Percentiles rank a stretch among this genome's conserved stretches.
Conservation (phyloP, 2,113 vertebrate genomes). For the Willisornis vidua region DNA sequence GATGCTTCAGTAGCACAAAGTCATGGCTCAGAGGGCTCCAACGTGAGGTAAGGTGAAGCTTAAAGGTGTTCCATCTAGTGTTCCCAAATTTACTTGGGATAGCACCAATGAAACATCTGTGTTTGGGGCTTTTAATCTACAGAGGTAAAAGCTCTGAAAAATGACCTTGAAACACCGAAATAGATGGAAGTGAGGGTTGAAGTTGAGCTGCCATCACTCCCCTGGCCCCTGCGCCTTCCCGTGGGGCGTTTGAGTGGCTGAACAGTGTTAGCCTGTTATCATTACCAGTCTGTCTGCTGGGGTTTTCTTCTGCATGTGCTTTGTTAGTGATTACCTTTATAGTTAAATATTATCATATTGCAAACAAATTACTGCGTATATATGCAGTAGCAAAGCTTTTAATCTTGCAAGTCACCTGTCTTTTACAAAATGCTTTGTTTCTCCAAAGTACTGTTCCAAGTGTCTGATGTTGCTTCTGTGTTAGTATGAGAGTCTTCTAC, state of each 20-base stretch:
- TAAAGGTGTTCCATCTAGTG: not conserved
- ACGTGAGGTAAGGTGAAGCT: not conserved
- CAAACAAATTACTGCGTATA: not conserved
- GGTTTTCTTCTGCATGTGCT: not conserved
- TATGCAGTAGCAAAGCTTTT: not conserved
- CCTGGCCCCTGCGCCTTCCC: not conserved
- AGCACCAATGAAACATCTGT: not conserved
- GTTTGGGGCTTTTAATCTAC: not conserved
- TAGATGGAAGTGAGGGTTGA: not conserved
- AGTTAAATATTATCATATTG: not conserved
- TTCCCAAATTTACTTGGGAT: not conserved
- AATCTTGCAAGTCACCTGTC: not conserved
- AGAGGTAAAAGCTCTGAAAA: not conserved
- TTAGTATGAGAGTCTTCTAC: not conserved
- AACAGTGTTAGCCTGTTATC: not conserved
- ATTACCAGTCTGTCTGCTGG: not conserved
- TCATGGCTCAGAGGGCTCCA: not conserved
- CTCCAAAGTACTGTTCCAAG: not conserved
- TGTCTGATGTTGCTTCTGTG: not conserved
- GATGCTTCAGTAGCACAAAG: not conserved
- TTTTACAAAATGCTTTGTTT: not conserved
- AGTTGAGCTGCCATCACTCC: not conserved
- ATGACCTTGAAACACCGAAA: not conserved
- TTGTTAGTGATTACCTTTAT: not conserved
- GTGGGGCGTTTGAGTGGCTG: not conserved